Evolutionary conservation across 2,797 vertebrate species (phyloP), one percentile per base, ranked within the genome.

Genomic region (Smutsia gigantea): DNA sequence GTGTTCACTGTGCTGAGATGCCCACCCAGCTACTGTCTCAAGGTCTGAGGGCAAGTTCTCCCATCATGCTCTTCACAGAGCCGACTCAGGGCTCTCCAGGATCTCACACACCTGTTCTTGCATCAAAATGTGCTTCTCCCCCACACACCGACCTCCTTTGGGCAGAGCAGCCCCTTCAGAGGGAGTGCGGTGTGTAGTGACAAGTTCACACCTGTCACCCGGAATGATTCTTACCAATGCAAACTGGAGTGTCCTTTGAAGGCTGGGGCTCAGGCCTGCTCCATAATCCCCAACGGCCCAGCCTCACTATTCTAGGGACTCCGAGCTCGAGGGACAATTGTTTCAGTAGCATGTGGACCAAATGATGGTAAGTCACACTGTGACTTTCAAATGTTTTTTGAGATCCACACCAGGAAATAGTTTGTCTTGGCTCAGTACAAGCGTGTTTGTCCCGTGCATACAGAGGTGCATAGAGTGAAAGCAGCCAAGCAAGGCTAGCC

Each of bases 361-460:
- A 64, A 1, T 10, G 19, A 53, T 4, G 7, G 71, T 13, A 3
- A 25, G 42, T 84, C 34, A 23, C 37, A 37, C 1, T 64, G 93
- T 9, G 31, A 37, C 29, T 57, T 6, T 27, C 18, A 18, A 42
- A 34, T 13, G 63, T 21, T 42, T 31, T 8, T 7, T 12, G 27
- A 27, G 42, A 72, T 7, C n/a, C 42, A 21, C 57, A 29, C n/a
- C 4, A n/a, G 61, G 72, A 46, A 79, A 88, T 1, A 10, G 8
- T 37, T 27, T 3, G 5, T 11, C 42, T 7, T 4, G 13, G 31
- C 34, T 21, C 2, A 3, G 49, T 1, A 18, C n/a, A 7, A 1
- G 0, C 1, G 3, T n/a, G 19, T 10, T 29, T 3, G 4, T 13
- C 2, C 0, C 1, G 39, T 5, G 49, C 4, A 6, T 18, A 1